Evolutionary conservation across 92 coral and sea anemone species (phyloP).

Genomic region (Siderastrea radians): DNA sequence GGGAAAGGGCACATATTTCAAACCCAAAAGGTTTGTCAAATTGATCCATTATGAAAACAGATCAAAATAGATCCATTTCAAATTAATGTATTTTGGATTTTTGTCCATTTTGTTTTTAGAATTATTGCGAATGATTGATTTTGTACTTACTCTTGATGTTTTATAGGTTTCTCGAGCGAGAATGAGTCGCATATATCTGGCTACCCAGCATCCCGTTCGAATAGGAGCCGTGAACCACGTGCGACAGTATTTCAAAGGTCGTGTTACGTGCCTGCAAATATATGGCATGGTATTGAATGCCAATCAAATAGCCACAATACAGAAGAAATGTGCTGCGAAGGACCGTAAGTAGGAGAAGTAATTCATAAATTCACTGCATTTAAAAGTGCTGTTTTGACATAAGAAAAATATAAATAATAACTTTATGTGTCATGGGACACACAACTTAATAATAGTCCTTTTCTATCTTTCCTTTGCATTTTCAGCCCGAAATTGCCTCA

Average conservation of each 20-base stretch:
- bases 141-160: neutral
- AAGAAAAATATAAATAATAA: too few species aligned
- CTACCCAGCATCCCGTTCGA: conserved; percentile 75
- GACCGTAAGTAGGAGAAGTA: conserved; percentile 57
- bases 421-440: too few species aligned
- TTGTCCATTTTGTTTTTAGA: neutral
- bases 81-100: too few species aligned
- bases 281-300: conserved; percentile 67
- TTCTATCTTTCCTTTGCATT: too few species aligned
- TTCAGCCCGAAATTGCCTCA: too few species aligned
- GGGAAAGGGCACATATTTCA: too few species aligned
- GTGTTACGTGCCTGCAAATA: conserved; percentile 81
- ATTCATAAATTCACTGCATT: neutral
- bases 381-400: too few species aligned
- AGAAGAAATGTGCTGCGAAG: conserved; percentile 67
- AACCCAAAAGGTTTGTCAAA: too few species aligned
- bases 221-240: conserved; percentile 57
- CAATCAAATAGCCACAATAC: conserved; percentile 53
- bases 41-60: neutral
- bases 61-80: neutral
- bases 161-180: conserved; percentile 46
- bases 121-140: neutral
- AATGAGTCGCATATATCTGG: conserved; percentile 64
- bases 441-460: too few species aligned
- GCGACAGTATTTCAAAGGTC: conserved; percentile 65